Conservation (phyloP, 2,113 vertebrate species). For the Pandion haliaetus region DNA sequence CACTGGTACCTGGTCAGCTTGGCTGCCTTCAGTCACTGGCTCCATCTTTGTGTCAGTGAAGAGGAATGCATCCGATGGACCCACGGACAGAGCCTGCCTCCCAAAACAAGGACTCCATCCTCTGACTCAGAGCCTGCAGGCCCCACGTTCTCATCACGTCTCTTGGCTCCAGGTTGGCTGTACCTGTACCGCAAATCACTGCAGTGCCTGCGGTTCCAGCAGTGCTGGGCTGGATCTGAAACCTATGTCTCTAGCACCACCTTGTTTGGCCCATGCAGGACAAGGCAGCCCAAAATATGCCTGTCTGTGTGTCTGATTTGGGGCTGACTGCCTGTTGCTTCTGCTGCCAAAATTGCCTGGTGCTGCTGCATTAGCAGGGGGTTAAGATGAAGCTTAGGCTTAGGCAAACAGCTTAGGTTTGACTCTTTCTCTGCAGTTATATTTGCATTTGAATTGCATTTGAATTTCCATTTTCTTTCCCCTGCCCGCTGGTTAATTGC, state of each 20-base stretch:
- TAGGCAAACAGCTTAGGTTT: constrained; percentile 2
- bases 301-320: fast-evolving
- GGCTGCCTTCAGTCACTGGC: background rate
- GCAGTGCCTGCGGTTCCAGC: background rate
- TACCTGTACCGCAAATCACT: background rate
- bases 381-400: background rate
- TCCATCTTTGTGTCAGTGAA: background rate
- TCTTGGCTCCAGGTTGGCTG: background rate
- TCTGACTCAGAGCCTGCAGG: background rate
- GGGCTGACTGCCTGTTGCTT: background rate
- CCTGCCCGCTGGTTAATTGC: background rate
- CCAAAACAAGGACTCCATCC: background rate
- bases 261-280: background rate
- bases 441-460: constrained; percentile 47
- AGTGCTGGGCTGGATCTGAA: background rate
- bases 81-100: background rate
- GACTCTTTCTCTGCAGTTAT: constrained; percentile 21
- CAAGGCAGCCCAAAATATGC: background rate
- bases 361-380: background rate
- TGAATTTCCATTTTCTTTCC: constrained; percentile 8
- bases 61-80: background rate
- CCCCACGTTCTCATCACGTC: background rate
- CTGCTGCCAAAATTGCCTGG: background rate
- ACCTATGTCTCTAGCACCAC: fast-evolving
- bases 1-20: background rate